Percentiles rank a stretch among this genome's conserved stretches.
These are phyloP conservation scores for Lota lota DNA, from an alignment of 2,113 vertebrate genomes.

Conservation along the genomic window DNA sequence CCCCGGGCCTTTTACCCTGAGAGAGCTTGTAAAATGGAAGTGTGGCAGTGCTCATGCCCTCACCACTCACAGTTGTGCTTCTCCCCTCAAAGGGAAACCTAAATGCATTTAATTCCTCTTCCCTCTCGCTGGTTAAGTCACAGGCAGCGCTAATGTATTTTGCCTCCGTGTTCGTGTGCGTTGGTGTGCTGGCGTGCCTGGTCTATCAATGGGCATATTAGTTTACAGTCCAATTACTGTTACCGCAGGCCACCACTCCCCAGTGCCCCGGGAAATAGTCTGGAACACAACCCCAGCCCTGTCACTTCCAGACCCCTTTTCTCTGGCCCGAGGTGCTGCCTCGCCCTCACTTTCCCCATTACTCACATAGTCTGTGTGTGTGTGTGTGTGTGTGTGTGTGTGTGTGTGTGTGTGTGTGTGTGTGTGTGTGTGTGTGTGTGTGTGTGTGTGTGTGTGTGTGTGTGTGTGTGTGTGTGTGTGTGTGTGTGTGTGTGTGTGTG, in stretches of 20 bases:
- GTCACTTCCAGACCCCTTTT: not conserved
- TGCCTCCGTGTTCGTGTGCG: slow-evolving; percentile 27
- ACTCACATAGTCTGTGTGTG: too few species aligned
- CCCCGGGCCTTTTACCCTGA: slow-evolving; percentile 7
- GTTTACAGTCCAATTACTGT: slow-evolving; percentile 36
- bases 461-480: slow-evolving; percentile 1
- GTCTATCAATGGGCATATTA: slow-evolving; percentile 35
- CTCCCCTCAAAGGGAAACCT: not conserved
- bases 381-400: too few species aligned
- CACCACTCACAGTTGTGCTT: slow-evolving; percentile 10
- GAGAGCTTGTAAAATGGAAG: slow-evolving; percentile 20
- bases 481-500: not conserved
- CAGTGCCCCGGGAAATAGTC: slow-evolving; percentile 41
- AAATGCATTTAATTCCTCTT: slow-evolving; percentile 19
- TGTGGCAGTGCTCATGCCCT: slow-evolving; percentile 13
- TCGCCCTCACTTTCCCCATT: too few species aligned
- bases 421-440: slow-evolving; percentile 5
- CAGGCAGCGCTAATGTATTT: slow-evolving; percentile 31
- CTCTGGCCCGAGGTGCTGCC: not conserved
- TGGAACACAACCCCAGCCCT: slow-evolving; percentile 26
- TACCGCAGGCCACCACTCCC: slow-evolving; percentile 27
- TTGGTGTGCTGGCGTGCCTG: slow-evolving; percentile 39
- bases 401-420: not conserved
- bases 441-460: slow-evolving; percentile 4
- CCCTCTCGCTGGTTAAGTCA: slow-evolving; percentile 3